Evolutionary conservation across 2,888 invertebrate species (phyloP).

Genomic region (Ceratothoa steindachneri): DNA sequence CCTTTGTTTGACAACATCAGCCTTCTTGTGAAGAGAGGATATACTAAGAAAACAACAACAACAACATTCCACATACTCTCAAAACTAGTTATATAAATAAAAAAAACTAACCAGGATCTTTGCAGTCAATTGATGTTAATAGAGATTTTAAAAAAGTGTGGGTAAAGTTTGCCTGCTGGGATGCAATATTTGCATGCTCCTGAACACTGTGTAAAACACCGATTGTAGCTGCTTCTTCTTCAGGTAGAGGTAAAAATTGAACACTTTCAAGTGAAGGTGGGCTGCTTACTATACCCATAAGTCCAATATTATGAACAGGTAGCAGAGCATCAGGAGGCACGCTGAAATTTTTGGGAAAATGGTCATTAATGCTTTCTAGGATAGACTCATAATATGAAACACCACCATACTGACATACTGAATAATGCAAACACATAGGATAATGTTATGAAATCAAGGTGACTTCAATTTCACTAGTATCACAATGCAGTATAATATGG

Average conservation of each 20-base stretch:
- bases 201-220: neutral
- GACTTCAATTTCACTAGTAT: too few species aligned
- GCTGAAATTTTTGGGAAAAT: neutral
- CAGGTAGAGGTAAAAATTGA: neutral
- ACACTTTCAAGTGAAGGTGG: conserved; percentile 3
- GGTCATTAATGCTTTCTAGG: too few species aligned
- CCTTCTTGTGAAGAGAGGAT: too few species aligned
- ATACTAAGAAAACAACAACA: too few species aligned
- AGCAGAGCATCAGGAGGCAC: neutral
- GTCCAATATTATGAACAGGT: neutral
- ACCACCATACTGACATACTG: too few species aligned
- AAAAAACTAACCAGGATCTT: conserved; percentile 58
- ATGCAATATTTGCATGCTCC: neutral
- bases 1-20: too few species aligned
- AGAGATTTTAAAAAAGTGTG: conserved; percentile 62
- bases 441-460: too few species aligned
- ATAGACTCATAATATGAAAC: too few species aligned
- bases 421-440: too few species aligned
- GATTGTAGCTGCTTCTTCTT: neutral
- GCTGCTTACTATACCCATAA: neutral
- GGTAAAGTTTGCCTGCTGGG: conserved; percentile 56
- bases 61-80: too few species aligned
- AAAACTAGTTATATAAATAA: too few species aligned
- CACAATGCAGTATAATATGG: too few species aligned
- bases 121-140: conserved; percentile 59